Percentiles rank a stretch among this genome's conserved stretches.
phyloP scores from a whole-genome alignment of 2,113 vertebrate species.

The Nothobranchius furzeri region DNA sequence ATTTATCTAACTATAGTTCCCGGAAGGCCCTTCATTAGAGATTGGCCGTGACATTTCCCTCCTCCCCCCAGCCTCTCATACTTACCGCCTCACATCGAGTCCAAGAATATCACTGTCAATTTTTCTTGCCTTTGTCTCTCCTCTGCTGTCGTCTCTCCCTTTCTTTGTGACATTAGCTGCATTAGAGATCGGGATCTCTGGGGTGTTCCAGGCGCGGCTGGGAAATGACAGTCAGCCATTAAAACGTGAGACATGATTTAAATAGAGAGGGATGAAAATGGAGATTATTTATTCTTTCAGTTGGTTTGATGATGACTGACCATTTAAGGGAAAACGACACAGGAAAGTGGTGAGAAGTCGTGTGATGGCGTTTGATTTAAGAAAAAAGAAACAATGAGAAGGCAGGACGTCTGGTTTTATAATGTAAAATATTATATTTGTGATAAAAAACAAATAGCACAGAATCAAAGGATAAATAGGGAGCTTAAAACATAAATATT shows the following conservation, averaged over 20 bases:
- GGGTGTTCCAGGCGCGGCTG: conserved; percentile 28
- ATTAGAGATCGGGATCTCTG: conserved; percentile 67
- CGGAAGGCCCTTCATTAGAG: conserved; percentile 80
- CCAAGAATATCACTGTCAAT: conserved; percentile 76
- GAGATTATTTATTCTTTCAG: conserved; percentile 52
- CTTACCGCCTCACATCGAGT: conserved; percentile 64
- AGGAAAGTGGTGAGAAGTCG: neutral
- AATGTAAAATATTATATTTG: too few species aligned
- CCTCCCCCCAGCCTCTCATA: conserved; percentile 53
- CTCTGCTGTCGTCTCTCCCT: conserved; percentile 37
- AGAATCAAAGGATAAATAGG: too few species aligned
- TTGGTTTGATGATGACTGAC: conserved; percentile 19
- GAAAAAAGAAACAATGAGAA: too few species aligned
- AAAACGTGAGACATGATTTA: conserved; percentile 37
- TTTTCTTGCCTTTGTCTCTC: conserved; percentile 58
- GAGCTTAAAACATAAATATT: too few species aligned
- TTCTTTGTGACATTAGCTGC: conserved; percentile 44
- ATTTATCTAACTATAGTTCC: conserved; percentile 83
- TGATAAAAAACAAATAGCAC: too few species aligned
- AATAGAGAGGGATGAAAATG: conserved; percentile 38
- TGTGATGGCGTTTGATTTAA: neutral
- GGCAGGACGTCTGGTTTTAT: too few species aligned
- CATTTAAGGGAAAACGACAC: conserved; percentile 18
- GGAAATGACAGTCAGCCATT: conserved; percentile 44
- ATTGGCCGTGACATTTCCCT: conserved; percentile 76